Evolutionary conservation across 2,113 vertebrate species (phyloP).

Genomic region (Mobula birostris): DNA sequence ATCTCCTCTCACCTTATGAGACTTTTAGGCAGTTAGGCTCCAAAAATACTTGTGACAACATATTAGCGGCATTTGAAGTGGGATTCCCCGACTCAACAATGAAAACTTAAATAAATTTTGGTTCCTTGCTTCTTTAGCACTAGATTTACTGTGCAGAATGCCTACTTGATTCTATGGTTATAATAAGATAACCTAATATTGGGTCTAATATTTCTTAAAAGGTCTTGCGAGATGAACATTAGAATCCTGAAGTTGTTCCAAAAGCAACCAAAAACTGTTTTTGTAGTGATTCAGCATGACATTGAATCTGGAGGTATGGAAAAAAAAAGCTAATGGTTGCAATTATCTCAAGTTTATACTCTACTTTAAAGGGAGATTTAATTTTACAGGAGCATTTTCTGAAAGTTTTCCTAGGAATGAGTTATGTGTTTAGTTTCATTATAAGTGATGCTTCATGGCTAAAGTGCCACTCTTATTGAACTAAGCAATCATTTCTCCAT

Average conservation of each 20-base stretch:
- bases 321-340: not conserved
- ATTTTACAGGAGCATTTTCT: not conserved
- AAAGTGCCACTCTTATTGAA: not conserved
- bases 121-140: not conserved
- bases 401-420: not conserved
- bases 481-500: not conserved
- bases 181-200: not conserved
- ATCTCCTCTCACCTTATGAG: not conserved
- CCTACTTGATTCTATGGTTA: not conserved
- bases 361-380: not conserved
- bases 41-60: not conserved
- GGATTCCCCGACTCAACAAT: not conserved
- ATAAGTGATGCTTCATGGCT: not conserved
- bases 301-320: not conserved
- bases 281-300: not conserved
- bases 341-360: not conserved
- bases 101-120: not conserved
- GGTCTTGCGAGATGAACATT: not conserved
- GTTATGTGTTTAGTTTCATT: not conserved
- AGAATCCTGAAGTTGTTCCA: not conserved
- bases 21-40: not conserved
- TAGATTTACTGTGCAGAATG: not conserved
- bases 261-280: not conserved
- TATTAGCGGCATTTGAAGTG: not conserved
- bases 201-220: not conserved